These are phyloP conservation scores for Uropsilus gracilis DNA, from an alignment of 2,113 vertebrate species.

Conservation along the genomic window DNA sequence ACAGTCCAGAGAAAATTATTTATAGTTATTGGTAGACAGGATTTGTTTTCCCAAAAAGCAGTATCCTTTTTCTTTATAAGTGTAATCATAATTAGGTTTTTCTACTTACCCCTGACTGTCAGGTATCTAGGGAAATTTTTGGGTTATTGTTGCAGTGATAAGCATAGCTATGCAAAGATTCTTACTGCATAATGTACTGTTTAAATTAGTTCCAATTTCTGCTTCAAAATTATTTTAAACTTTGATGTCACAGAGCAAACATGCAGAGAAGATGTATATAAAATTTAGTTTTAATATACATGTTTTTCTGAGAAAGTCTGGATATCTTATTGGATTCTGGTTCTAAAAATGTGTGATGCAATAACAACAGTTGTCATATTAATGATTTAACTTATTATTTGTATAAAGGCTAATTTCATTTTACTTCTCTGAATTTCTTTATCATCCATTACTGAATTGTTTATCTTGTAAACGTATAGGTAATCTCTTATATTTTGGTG, in stretches of 20 bases:
- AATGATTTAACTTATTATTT: background rate
- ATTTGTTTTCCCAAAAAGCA: constrained; percentile 3
- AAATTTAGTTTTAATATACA: background rate
- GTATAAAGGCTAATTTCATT: background rate
- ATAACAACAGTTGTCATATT: background rate
- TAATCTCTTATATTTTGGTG: background rate
- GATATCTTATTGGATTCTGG: constrained; percentile 4
- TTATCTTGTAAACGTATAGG: background rate
- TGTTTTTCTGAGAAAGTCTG: background rate
- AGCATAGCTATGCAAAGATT: background rate
- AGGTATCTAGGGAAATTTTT: background rate
- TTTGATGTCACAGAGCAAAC: background rate
- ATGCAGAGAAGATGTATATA: background rate
- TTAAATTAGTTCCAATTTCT: background rate
- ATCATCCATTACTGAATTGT: background rate
- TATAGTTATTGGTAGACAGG: background rate
- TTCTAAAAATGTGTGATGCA: background rate
- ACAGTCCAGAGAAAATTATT: background rate
- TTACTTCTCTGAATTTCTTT: background rate
- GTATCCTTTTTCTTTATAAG: constrained; percentile 2
- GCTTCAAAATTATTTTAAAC: background rate
- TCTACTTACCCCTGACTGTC: background rate
- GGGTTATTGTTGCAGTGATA: background rate
- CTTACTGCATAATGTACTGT: background rate
- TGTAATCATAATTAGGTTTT: background rate